Evolutionary conservation across 2,113 vertebrate genomes (phyloP), one percentile per base, ranked within the genome.

Genomic region (Corydoras maculifer): DNA sequence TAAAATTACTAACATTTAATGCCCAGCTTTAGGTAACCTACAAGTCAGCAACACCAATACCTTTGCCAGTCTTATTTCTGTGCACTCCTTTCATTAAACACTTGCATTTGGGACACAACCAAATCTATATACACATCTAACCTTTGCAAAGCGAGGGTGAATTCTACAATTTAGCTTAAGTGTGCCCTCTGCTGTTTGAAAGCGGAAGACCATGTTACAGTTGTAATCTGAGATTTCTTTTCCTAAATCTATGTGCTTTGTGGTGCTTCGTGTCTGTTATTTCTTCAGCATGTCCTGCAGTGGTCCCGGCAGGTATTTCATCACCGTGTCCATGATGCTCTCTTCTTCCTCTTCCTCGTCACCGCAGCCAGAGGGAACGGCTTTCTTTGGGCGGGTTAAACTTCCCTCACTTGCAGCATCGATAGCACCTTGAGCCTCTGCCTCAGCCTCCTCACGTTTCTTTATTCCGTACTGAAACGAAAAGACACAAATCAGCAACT

Each of bases 231-330:
- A n/a, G 57, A 43, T 35, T 25, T 55, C 32, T 70, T 29, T 49
- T 18, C 57, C 35, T 70, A 72, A 78, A 71, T 59, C 69, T 64
- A 55, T n/a, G 60, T 60, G 63, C 35, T 57, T 57, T n/a, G 54
- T 57, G 51, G 11, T 67, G 68, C 65, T 31, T 32, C 29, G 35
- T 60, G 50, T 76, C 12, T 65, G 80, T 90, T 95, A 99, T 91
- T 99, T 98, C 92, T 96, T 98, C 83, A 99, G 93, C 94, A 99
- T 97, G 90, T 98, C 97, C 84, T 99, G 97, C 81, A 99, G 91
- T 0, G 96, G 96, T 60, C 95, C 96, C 0, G 97, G 97, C 82
- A 99, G 94, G 84, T 97, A 99, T 83, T 98, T 99, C 90, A 99
- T 96, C 85, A 99, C 91, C 57, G 93, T 95, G 89, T 98, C 97